A percentile compares a stretch with the other conserved stretches of the same genome.
phyloP scores from a whole-genome alignment of 2,113 vertebrate genomes.

The Crotalus helleri region DNA sequence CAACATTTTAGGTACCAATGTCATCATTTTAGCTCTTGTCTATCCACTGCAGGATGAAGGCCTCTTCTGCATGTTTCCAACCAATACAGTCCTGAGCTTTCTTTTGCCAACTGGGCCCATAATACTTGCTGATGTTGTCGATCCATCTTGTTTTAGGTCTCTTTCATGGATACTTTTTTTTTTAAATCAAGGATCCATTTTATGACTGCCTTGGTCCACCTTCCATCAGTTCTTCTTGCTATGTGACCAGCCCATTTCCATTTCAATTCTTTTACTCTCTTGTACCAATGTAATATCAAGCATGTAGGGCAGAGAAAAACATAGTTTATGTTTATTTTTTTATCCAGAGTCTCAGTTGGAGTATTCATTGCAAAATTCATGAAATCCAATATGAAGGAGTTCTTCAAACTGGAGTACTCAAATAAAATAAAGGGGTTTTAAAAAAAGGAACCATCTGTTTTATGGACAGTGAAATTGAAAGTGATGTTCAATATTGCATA shows the following conservation, averaged over 20 bases:
- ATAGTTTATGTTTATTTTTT: conserved; percentile 6
- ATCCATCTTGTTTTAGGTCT: neutral
- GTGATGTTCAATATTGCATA: conserved; percentile 50
- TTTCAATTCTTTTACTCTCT: neutral
- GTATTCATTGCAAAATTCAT: conserved; percentile 37
- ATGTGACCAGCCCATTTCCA: neutral
- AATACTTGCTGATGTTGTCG: neutral
- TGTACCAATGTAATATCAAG: neutral
- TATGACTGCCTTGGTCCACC: neutral
- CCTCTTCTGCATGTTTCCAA: neutral
- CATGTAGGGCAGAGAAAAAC: neutral
- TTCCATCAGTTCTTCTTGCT: neutral
- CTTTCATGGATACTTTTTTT: neutral
- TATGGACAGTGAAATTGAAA: conserved; percentile 61
- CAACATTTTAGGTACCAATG: neutral
- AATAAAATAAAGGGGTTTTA: conserved; percentile 52
- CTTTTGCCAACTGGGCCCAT: too few species aligned
- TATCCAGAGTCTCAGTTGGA: neutral
- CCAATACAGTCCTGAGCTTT: neutral
- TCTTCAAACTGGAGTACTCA: neutral
- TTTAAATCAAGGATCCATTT: neutral
- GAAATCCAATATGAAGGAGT: conserved; percentile 12
- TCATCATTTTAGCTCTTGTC: neutral
- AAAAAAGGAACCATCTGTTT: conserved; percentile 64
- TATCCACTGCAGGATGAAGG: neutral